Conservation (phyloP, 2,888 invertebrate genomes). For the Nomada ruficornis region DNA sequence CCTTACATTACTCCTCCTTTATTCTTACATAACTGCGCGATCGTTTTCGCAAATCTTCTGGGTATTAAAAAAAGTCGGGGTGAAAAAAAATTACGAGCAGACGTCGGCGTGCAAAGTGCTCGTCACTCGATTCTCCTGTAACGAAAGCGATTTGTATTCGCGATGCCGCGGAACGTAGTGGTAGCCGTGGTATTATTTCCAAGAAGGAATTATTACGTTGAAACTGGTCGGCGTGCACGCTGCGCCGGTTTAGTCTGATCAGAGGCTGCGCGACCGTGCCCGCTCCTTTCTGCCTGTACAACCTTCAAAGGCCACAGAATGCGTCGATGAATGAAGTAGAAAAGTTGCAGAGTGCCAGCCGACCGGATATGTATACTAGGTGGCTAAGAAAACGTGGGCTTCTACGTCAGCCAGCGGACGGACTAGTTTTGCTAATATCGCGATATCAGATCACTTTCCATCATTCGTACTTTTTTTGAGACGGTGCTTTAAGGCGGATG, state of each 20-base stretch:
- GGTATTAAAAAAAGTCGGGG: neutral
- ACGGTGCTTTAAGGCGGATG: too few relatives aligned
- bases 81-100: neutral
- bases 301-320: slow-evolving; percentile 84
- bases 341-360: slow-evolving; percentile 76
- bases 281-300: slow-evolving; percentile 77
- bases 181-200: slow-evolving; percentile 44
- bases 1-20: too few relatives aligned
- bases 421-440: slow-evolving; percentile 51
- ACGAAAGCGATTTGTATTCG: slow-evolving; percentile 25
- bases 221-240: slow-evolving; percentile 63
- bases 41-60: neutral
- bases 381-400: slow-evolving; percentile 70
- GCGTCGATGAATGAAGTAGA: slow-evolving; percentile 83
- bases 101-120: neutral
- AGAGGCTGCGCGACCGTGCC: slow-evolving; percentile 64
- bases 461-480: too few relatives aligned
- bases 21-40: slow-evolving; percentile 1
- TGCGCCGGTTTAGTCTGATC: slow-evolving; percentile 38
- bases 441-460: too few relatives aligned
- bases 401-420: slow-evolving; percentile 42
- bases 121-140: slow-evolving; percentile 19
- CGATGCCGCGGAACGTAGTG: slow-evolving; percentile 36
- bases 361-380: slow-evolving; percentile 78
- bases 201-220: slow-evolving; percentile 66